These are phyloP conservation scores for Dendroctonus ponderosae DNA, from an alignment of 1,140 invertebrate species.

Conservation along the genomic window DNA sequence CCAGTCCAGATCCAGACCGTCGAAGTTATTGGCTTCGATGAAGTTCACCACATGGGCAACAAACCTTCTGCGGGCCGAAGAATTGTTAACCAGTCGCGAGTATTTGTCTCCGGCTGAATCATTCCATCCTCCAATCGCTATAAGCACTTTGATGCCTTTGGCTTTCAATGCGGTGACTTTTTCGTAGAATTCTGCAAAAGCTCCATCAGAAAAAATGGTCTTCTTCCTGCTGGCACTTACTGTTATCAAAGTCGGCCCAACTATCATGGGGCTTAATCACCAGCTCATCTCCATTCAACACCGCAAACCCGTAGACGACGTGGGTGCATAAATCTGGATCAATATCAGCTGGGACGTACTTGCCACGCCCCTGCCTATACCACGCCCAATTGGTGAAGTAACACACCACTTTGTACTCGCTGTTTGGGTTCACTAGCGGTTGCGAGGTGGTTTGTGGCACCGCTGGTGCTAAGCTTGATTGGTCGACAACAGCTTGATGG, in stretches of 20 bases:
- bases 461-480: conserved; percentile 8
- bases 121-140: conserved; percentile 73
- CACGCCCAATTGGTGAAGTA: conserved; percentile 73
- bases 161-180: conserved; percentile 57
- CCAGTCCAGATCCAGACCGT: conserved; percentile 73
- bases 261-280: conserved; percentile 66
- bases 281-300: conserved; percentile 59
- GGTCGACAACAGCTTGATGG: background rate
- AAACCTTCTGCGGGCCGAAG: conserved; percentile 58
- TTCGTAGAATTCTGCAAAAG: conserved; percentile 57
- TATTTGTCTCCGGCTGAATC: conserved; percentile 68
- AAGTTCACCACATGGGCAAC: conserved; percentile 62
- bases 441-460: conserved; percentile 15
- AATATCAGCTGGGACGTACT: conserved; percentile 66
- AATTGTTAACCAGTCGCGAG: conserved; percentile 60
- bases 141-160: conserved; percentile 64
- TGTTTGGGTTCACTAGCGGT: conserved; percentile 40
- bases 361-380: conserved; percentile 62
- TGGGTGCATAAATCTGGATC: conserved; percentile 70
- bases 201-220: background rate
- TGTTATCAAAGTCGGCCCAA: conserved; percentile 68
- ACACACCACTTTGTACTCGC: conserved; percentile 63
- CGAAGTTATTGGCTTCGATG: conserved; percentile 65
- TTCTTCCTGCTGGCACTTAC: conserved; percentile 45
- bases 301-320: conserved; percentile 72